phyloP scores from a whole-genome alignment of 2,113 vertebrate species.

The Plecturocebus donacophilus region DNA sequence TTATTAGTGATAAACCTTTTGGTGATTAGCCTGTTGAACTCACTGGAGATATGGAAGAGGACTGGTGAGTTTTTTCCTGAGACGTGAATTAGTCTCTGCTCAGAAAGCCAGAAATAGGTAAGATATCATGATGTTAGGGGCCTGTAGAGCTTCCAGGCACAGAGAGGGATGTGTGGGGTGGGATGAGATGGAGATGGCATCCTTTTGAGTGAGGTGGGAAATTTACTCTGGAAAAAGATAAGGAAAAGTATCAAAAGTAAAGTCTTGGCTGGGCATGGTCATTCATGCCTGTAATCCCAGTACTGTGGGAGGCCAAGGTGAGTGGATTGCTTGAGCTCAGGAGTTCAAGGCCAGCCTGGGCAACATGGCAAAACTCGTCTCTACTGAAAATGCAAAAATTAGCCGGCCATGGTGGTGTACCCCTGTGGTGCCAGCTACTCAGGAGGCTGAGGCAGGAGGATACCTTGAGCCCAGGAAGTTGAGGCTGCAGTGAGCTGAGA shows the following conservation, averaged over 20 bases:
- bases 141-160: too few relatives aligned
- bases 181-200: not conserved
- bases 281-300: too few relatives aligned
- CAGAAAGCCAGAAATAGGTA: not conserved
- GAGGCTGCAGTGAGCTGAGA: too few relatives aligned
- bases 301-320: too few relatives aligned
- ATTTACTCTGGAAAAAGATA: not conserved
- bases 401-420: too few relatives aligned
- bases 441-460: too few relatives aligned
- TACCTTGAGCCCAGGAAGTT: too few relatives aligned
- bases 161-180: not conserved
- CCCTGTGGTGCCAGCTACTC: too few relatives aligned
- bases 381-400: too few relatives aligned
- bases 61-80: not conserved
- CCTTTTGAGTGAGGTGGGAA: not conserved
- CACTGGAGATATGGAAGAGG: not conserved
- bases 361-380: too few relatives aligned
- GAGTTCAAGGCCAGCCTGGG: too few relatives aligned
- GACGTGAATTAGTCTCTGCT: not conserved
- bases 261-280: not conserved
- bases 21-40: not conserved
- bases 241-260: not conserved
- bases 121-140: accelerated
- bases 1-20: not conserved
- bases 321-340: too few relatives aligned